Percentiles rank a stretch among this genome's conserved stretches.
Evolutionary conservation across 2,113 vertebrate genomes (phyloP).

Genomic region (Anthoscopus minutus): DNA sequence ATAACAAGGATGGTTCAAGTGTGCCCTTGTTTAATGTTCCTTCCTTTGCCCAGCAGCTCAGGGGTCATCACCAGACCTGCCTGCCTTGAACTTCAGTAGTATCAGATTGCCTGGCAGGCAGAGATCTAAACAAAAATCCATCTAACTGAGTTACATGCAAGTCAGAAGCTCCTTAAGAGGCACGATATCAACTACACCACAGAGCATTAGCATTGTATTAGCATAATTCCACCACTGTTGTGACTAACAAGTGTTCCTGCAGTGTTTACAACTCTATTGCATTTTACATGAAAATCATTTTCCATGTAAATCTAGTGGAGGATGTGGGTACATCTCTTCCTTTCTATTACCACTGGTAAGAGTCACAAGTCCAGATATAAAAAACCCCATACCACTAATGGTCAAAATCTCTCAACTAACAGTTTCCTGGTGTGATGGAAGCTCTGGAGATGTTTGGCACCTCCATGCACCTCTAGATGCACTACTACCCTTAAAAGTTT

Average conservation of each 20-base stretch:
- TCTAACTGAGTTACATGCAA: neutral
- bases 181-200: neutral
- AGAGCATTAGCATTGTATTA: neutral
- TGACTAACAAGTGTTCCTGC: neutral
- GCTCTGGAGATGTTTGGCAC: neutral
- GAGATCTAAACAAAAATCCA: neutral
- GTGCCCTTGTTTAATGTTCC: neutral
- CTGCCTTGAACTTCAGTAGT: neutral
- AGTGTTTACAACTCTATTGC: neutral
- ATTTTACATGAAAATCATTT: neutral
- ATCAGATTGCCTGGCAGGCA: neutral
- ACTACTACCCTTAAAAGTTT: neutral
- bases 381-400: accelerated
- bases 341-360: neutral
- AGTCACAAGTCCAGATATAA: neutral
- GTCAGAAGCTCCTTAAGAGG: neutral
- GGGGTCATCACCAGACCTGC: accelerated
- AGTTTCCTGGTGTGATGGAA: neutral
- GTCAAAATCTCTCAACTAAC: neutral
- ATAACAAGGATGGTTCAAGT: neutral
- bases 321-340: neutral
- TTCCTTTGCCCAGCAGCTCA: neutral
- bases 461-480: neutral
- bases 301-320: neutral
- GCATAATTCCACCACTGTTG: constrained; percentile 8